These are phyloP conservation scores for Delphinus delphis DNA, from an alignment of 2,113 vertebrate species.

Conservation along the genomic window DNA sequence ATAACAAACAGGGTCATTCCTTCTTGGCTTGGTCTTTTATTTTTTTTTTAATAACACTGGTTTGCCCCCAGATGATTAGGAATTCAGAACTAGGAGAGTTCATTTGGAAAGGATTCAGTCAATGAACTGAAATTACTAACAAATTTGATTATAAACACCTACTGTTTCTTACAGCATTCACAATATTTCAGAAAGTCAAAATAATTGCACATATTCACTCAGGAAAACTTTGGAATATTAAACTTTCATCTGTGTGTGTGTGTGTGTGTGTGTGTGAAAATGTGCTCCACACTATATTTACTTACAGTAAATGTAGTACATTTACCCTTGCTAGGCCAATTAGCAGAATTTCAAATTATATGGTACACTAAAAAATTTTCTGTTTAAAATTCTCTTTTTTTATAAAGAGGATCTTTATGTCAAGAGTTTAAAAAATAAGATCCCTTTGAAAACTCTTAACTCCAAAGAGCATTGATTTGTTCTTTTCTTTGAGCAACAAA, in stretches of 20 bases:
- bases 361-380: background rate
- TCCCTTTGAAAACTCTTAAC: background rate
- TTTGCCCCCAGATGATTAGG: background rate
- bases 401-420: background rate
- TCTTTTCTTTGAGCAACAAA: background rate
- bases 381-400: conserved; percentile 1
- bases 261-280: background rate
- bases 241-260: background rate
- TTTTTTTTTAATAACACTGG: background rate
- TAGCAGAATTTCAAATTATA: background rate
- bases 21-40: background rate
- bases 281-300: background rate
- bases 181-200: background rate
- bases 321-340: background rate
- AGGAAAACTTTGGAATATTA: background rate
- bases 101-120: background rate
- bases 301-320: background rate
- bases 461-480: background rate
- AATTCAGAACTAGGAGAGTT: background rate
- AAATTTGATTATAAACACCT: background rate
- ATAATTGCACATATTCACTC: background rate
- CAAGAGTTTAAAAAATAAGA: background rate
- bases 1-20: background rate
- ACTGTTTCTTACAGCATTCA: background rate
- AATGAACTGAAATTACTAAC: background rate